Percentiles rank a stretch among this genome's conserved stretches.
These are phyloP conservation scores for Encarsia formosa DNA, from an alignment of 2,888 invertebrate species.

Conservation along the genomic window DNA sequence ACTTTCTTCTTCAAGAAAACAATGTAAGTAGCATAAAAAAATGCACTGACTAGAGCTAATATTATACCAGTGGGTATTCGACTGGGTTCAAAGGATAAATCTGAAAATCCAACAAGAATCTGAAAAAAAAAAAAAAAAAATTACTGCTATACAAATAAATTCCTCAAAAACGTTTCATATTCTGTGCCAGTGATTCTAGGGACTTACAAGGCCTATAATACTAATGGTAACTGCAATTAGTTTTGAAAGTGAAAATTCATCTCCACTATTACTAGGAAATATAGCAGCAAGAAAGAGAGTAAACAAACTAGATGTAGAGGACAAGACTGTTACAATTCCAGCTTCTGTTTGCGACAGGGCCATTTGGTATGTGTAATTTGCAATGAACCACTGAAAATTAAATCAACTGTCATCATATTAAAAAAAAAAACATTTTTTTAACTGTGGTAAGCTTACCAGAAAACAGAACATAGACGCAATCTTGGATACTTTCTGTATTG, in stretches of 20 bases:
- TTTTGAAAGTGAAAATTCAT: constrained; percentile 84
- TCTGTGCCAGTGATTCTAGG: too few relatives aligned
- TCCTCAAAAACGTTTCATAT: too few relatives aligned
- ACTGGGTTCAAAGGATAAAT: constrained; percentile 61
- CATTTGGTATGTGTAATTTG: constrained; percentile 88
- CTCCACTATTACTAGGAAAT: constrained; percentile 77
- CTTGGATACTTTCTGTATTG: constrained; percentile 72
- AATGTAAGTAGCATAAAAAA: constrained; percentile 87
- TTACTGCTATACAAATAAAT: constrained; percentile 1
- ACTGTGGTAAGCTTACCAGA: constrained; percentile 64
- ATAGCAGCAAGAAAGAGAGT: constrained; percentile 82
- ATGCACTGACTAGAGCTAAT: constrained; percentile 79
- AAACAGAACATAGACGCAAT: constrained; percentile 82
- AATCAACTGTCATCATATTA: neutral
- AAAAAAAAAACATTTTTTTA: neutral
- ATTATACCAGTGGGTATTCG: constrained; percentile 72
- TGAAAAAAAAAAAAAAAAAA: constrained; percentile 44
- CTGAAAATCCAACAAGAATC: constrained; percentile 76
- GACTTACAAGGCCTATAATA: constrained; percentile 73
- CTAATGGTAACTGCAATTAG: constrained; percentile 74
- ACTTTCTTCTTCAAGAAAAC: constrained; percentile 82
- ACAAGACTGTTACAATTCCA: constrained; percentile 82
- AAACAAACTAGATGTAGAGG: constrained; percentile 85
- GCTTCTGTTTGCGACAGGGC: constrained; percentile 80
- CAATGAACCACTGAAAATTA: constrained; percentile 83